Evolutionary conservation across 2,888 invertebrate genomes (phyloP), one percentile per base, ranked within the genome.

Genomic region (Geophilus truncorum): DNA sequence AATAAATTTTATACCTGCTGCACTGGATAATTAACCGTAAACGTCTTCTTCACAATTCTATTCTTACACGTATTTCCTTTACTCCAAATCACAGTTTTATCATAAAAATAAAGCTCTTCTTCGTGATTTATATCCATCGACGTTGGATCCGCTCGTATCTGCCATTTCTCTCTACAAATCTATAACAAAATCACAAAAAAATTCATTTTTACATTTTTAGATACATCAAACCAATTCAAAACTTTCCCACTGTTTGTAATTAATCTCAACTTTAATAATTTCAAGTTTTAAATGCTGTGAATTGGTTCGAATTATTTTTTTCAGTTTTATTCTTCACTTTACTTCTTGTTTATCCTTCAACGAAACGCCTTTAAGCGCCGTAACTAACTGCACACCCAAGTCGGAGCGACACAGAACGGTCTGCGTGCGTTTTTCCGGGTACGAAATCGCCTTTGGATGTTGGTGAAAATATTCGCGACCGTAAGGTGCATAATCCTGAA

Each of bases 41-140:
- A 96, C 80, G 93, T 92, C 83, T 91, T 90, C 25, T 92, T 83
- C 12, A 88, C 84, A 21, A 86, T 82, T 23, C 87, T 84, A 23
- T 85, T 84, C 6, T 85, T 86, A 82, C 86, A 85, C 15, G 85
- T 84, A 57, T 85, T 85, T 7, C 87, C 87, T 77, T 85, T 84
- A 82, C 88, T 93, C 93, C 94, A 94, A 36, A 96, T 91, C 3
- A 94, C 95, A 21, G 94, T 93, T 85, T 93, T 91, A 1, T 93
- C 94, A 84, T 92, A 93, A 1, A 94, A 91, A 89, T 95, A 97
- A 80, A 97, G 88, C 86, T 97, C 97, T 86, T 96, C 96, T 21
- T 78, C 78, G 23, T 21, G 45, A 25, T 40, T 36, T 10, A 18
- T 21, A 18, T 78, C 40, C 7, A 3, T 12, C 12, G 78, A 12